phyloP scores from a whole-genome alignment of 2,113 vertebrate genomes.

The Actenoides hombroni region DNA sequence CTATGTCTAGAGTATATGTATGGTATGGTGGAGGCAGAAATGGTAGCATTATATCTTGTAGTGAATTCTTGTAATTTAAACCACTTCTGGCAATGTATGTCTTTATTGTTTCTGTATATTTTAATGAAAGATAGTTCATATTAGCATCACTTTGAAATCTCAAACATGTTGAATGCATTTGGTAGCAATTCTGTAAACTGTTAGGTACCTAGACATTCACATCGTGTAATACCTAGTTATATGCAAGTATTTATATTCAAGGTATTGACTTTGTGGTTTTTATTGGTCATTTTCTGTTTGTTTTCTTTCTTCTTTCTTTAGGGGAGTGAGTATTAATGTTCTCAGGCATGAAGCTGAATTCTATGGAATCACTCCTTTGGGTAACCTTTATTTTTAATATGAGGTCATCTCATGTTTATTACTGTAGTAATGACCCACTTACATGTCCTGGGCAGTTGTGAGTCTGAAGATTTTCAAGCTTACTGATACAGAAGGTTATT shows the following conservation, averaged over 20 bases:
- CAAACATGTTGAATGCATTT: background rate
- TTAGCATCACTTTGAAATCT: background rate
- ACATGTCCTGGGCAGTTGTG: background rate
- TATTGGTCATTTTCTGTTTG: fast-evolving
- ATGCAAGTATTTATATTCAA: background rate
- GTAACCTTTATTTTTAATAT: conserved; percentile 65
- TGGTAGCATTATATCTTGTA: background rate
- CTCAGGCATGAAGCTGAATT: conserved; percentile 97
- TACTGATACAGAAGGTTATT: background rate
- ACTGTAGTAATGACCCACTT: background rate
- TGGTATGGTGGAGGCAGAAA: background rate
- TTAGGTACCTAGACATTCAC: background rate
- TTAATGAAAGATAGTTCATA: background rate
- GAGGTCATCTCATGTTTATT: background rate
- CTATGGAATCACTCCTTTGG: conserved; percentile 96
- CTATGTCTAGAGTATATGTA: background rate
- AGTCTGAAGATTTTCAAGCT: background rate
- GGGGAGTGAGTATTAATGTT: conserved; percentile 94
- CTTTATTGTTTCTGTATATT: background rate
- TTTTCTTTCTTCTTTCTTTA: conserved; percentile 40
- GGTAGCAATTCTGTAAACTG: background rate
- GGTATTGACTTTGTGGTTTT: background rate
- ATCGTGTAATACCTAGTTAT: background rate
- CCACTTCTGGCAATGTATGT: background rate
- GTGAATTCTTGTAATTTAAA: background rate